Evolutionary conservation across 2,113 vertebrate genomes (phyloP), one percentile per base, ranked within the genome.

Genomic region (Menura novaehollandiae): DNA sequence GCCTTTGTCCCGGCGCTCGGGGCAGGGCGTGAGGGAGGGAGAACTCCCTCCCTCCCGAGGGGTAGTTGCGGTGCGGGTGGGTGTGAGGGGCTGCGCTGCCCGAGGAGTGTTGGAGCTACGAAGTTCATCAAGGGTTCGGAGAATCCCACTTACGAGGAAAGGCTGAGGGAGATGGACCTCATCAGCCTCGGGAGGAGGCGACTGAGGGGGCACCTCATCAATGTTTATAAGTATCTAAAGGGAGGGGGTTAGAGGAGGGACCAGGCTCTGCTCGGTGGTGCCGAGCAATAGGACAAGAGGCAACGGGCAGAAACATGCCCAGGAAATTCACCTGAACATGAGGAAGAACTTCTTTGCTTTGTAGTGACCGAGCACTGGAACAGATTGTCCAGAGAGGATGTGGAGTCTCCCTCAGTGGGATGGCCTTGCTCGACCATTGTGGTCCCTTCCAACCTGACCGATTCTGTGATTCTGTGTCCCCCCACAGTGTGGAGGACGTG

Each of bases 31-130:
- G 2, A 7, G 6, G 24, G 5, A 2, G 22, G 2, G 14, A 37
- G 9, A 0, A 0, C 9, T 33, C 4, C 10, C 22, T 12, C 4
- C 4, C 0, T 47, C 6, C 7, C 3, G 3, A 30, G 30, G 4
- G 17, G 26, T 0, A 1, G 19, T 19, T 13, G 19, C 6, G 1
- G 21, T 22, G 1, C 2, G 6, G 4, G 6, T 0, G 15, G 28
- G 11, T 11, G 3, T 8, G 44, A 8, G 53, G 21, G 33, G 39
- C 2, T 39, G 49, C 3, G 13, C 56, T 13, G 67, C 7, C 20
- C 3, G 5, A 8, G 53, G 46, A 69, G 27, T 35, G 26, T 13
- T 39, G 12, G 24, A 83, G 47, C 11, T 22, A 11, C 7, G 18
- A 35, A 69, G 55, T 47, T 62, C 6, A 4, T 19, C 17, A 20